These are phyloP conservation scores for Oreochromis mossambicus DNA, from an alignment of 2,797 vertebrate species.

Conservation along the genomic window DNA sequence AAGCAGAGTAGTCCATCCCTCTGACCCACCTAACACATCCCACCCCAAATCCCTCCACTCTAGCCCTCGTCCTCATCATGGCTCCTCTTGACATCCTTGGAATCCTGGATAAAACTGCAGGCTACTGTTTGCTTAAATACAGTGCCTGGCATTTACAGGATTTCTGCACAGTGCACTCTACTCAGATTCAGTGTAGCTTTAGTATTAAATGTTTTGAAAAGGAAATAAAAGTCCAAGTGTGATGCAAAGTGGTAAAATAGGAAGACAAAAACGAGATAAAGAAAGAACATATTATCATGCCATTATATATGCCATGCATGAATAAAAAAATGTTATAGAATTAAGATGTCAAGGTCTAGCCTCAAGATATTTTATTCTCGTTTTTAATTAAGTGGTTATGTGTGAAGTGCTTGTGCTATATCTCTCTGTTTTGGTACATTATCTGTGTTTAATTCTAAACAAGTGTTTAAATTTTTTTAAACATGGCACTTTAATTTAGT, in stretches of 20 bases:
- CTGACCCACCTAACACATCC: conserved; percentile 36
- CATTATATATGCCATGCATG: not conserved
- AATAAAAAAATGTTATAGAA: not conserved
- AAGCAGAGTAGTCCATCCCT: conserved; percentile 60
- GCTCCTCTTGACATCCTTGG: conserved; percentile 4
- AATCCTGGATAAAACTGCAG: conserved; percentile 32
- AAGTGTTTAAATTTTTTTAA: not conserved
- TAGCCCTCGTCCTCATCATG: conserved; percentile 10
- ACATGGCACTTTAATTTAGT: not conserved
- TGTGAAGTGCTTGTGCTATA: not conserved
- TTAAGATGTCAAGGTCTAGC: not conserved
- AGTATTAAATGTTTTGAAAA: not conserved
- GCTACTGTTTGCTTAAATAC: conserved; percentile 31
- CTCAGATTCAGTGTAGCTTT: conserved; percentile 4
- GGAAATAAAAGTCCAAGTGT: not conserved
- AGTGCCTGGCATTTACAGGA: conserved; percentile 11
- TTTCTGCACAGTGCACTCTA: not conserved
- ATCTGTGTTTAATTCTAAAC: not conserved
- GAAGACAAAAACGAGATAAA: not conserved
- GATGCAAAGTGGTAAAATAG: not conserved
- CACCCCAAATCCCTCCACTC: conserved; percentile 44
- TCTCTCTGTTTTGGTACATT: not conserved
- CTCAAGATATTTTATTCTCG: not conserved
- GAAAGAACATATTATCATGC: not conserved
- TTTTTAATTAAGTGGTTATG: not conserved